Evolutionary conservation across 2,113 vertebrate genomes (phyloP).

Genomic region (Alouatta palliata): DNA sequence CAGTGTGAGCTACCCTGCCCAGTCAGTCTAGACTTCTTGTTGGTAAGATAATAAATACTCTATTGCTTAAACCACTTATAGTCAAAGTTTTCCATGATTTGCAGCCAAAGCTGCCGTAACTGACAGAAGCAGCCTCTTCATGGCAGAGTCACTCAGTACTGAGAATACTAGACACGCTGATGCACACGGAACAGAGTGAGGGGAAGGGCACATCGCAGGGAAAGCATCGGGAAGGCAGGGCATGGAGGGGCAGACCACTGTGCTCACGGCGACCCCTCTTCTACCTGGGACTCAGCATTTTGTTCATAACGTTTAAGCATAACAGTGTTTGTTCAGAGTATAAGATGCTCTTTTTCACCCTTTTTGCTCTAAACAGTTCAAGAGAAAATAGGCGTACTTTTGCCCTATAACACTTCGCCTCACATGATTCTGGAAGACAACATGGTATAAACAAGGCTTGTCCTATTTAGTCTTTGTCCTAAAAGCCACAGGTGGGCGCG

Average conservation of each 20-base stretch:
- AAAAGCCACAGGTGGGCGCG: not conserved
- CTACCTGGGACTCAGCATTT: not conserved
- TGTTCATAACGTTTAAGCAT: not conserved
- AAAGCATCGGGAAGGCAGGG: not conserved
- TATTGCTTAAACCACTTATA: not conserved
- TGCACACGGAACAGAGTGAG: not conserved
- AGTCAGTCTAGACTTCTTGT: not conserved
- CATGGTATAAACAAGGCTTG: not conserved
- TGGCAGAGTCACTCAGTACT: rapidly evolving
- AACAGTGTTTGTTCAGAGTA: not conserved
- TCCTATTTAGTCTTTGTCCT: no score
- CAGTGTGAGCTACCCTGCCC: no score
- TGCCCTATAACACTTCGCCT: not conserved
- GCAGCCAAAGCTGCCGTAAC: not conserved
- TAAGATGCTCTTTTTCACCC: not conserved
- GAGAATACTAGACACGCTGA: rapidly evolving
- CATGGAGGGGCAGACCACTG: not conserved
- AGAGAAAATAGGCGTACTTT: not conserved
- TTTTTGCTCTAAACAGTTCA: not conserved
- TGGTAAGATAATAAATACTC: not conserved
- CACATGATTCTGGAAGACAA: not conserved
- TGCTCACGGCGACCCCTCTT: not conserved
- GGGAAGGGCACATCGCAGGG: not conserved
- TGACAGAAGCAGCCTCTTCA: not conserved
- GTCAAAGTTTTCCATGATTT: not conserved